These are phyloP conservation scores for Corvus hawaiiensis DNA, from an alignment of 2,113 vertebrate species.

Conservation along the genomic window DNA sequence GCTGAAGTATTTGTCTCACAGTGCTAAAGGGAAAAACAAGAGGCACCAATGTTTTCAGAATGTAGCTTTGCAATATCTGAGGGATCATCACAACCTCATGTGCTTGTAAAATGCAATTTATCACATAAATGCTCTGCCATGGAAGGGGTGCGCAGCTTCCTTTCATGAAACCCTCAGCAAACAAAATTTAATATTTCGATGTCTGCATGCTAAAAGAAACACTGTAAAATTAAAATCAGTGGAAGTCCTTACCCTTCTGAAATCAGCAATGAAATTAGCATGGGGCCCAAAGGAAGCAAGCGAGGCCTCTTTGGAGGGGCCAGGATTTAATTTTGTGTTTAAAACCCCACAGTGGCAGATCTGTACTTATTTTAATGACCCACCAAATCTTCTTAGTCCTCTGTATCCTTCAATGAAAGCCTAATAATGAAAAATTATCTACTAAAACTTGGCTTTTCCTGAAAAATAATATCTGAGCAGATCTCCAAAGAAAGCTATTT, in stretches of 20 bases:
- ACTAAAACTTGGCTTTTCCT: background rate
- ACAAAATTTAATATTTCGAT: background rate
- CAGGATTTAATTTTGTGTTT: slow-evolving; percentile 12
- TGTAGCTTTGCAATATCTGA: background rate
- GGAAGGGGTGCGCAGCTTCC: background rate
- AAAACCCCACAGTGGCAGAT: background rate
- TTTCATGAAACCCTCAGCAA: background rate
- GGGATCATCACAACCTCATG: background rate
- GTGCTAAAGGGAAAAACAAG: background rate
- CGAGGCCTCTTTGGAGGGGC: background rate
- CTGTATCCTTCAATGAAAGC: background rate
- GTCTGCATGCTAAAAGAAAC: background rate
- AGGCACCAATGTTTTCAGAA: background rate
- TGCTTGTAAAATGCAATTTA: background rate
- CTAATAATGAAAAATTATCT: background rate
- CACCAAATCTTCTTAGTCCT: background rate
- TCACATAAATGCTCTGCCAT: background rate
- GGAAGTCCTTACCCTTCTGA: background rate
- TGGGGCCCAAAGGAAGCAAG: background rate
- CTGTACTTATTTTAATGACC: background rate
- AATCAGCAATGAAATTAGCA: slow-evolving; percentile 4
- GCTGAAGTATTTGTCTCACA: background rate
- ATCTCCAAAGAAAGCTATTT: background rate
- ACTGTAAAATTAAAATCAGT: background rate
- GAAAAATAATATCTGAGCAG: background rate